These are phyloP conservation scores for Pelobates fuscus DNA, from an alignment of 2,113 vertebrate species.

Conservation along the genomic window DNA sequence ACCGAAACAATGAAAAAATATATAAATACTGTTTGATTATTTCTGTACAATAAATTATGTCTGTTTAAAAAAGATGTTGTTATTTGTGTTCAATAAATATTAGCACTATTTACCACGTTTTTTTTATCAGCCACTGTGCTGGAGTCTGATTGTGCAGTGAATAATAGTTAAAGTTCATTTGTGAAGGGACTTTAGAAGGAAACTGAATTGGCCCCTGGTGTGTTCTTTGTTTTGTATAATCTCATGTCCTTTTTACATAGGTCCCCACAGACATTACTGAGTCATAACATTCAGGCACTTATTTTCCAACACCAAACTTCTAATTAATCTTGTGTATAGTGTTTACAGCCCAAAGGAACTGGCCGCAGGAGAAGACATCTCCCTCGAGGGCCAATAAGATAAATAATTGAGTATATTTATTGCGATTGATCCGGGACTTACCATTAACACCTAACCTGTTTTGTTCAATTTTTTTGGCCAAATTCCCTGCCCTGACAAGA, in stretches of 20 bases:
- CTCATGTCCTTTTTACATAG: background rate
- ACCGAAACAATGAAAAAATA: no score
- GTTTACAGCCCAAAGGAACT: background rate
- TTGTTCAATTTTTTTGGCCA: background rate
- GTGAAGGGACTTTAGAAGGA: background rate
- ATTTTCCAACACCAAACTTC: conserved; percentile 45
- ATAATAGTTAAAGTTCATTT: no score
- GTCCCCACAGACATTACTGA: background rate
- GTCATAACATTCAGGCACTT: conserved; percentile 18
- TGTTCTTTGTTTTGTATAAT: background rate
- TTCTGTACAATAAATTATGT: no score
- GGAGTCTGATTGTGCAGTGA: no score
- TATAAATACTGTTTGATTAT: no score
- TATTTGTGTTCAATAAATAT: no score
- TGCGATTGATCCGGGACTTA: background rate
- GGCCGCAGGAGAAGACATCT: background rate
- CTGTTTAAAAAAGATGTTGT: no score
- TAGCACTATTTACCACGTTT: no score
- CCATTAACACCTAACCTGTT: conserved; percentile 13
- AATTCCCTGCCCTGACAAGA: background rate
- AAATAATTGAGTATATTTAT: conserved; percentile 20
- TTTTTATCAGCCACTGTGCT: no score
- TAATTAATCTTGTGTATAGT: conserved; percentile 41
- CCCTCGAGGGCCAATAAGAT: background rate
- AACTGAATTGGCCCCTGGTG: background rate